Evolutionary conservation across 2,888 invertebrate species (phyloP).

Genomic region (Drosophila bunnanda): DNA sequence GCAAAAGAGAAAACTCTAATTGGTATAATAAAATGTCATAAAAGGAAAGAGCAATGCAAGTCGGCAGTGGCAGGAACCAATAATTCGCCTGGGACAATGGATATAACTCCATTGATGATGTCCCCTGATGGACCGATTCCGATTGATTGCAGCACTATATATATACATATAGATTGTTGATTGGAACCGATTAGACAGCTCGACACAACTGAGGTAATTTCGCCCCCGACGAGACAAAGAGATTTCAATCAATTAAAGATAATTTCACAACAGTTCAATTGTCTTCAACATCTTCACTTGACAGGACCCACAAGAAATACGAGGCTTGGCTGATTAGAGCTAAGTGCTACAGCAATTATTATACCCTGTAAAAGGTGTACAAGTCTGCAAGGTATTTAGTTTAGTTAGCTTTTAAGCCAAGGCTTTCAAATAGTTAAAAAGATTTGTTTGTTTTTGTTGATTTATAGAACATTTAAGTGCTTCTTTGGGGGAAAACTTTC

Average conservation of each 20-base stretch:
- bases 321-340: background rate
- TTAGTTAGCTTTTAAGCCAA: too few species aligned
- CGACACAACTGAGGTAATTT: constrained; percentile 24
- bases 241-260: constrained; percentile 32
- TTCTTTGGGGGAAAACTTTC: background rate
- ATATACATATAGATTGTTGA: constrained; percentile 8
- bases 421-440: too few species aligned
- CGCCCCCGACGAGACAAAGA: constrained; percentile 16
- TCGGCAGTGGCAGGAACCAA: background rate
- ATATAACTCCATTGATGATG: constrained; percentile 35
- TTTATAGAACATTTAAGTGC: background rate
- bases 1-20: constrained; percentile 57
- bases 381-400: too few species aligned
- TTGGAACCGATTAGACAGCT: constrained; percentile 27
- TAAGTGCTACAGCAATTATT: background rate
- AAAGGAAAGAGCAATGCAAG: constrained; percentile 52
- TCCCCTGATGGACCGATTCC: constrained; percentile 20
- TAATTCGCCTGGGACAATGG: constrained; percentile 40
- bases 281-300: constrained; percentile 23
- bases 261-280: constrained; percentile 19
- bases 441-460: background rate
- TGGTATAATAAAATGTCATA: constrained; percentile 77
- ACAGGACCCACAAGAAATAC: constrained; percentile 1
- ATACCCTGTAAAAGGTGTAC: background rate
- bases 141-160: constrained; percentile 29